These are phyloP conservation scores for Pempheris klunzingeri DNA, from an alignment of 2,797 vertebrate genomes.

Conservation along the genomic window DNA sequence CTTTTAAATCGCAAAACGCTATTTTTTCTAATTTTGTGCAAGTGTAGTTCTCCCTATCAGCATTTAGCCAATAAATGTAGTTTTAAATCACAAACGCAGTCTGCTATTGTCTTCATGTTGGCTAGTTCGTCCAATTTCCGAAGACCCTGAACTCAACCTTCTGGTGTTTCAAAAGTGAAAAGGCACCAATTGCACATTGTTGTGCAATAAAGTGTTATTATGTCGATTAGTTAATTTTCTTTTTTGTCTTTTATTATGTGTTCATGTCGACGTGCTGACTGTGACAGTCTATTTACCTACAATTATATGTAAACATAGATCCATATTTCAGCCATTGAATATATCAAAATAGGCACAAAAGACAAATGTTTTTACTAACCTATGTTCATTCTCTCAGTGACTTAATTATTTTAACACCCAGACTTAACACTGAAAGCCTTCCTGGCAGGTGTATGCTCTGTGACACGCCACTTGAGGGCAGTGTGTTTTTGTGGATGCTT, in stretches of 20 bases:
- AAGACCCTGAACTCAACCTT: neutral
- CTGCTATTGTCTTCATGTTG: neutral
- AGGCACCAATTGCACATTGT: neutral
- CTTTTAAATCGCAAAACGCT: neutral
- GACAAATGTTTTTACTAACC: neutral
- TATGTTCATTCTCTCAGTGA: neutral
- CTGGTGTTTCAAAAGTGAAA: neutral
- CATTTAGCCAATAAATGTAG: neutral
- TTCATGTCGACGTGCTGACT: neutral
- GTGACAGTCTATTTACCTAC: neutral
- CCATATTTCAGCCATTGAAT: neutral
- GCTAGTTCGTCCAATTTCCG: neutral
- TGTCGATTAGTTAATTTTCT: neutral
- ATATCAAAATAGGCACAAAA: neutral
- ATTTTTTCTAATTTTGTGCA: neutral
- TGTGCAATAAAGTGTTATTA: neutral
- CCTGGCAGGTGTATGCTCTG: conserved; percentile 2
- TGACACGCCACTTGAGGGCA: conserved; percentile 68
- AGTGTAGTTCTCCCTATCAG: neutral
- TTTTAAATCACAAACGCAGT: neutral
- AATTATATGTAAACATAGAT: neutral
- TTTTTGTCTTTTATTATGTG: neutral
- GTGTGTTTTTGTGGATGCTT: conserved; percentile 46
- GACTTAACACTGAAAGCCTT: neutral
- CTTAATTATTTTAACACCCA: neutral